Base-by-base conservation (phyloP, 2,113 vertebrate genomes). In the Oreotrochilus melanogaster region DNA sequence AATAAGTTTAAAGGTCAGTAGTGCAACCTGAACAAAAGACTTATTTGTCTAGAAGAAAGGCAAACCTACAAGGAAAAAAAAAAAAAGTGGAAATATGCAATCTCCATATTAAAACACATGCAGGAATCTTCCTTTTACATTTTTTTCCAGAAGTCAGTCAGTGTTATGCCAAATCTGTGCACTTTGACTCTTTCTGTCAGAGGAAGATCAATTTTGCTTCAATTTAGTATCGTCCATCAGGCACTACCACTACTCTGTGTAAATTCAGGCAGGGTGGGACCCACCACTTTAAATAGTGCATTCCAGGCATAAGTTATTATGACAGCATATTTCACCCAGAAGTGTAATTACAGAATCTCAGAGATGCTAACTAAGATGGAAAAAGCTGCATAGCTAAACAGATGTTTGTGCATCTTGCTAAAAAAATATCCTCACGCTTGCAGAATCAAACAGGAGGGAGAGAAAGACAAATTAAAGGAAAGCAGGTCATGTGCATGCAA, bases 341-440 rank as follows among this genome's bases (percentile, higher is more conserved):
- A 94, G 92, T 74, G 56, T 78, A 96, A 97, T 96, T 96, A 94
- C 89, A 94, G 85, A 53, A 90, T 78, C 88, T 86, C 74, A 93
- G 76, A 96, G 89, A 93, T 96, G 96, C 93, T 90, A 96, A 83
- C 62, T 92, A 96, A 94, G 94, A 95, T 75, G 43, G 23, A 80
- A 97, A 96, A 96, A 94, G 51, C 64, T 88, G 88, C 85, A 92
- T 11, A 94, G 69, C 88, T 93, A 95, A 97, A 97, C 95, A 94
- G 90, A 96, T 92, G 89, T 67, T 88, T 90, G 48, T 75, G 56
- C 60, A 89, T 91, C 88, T 90, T 87, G 82, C 76, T 95, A 92
- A 91, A 96, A 94, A 94, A 88, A 81, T n/a, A 76, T 84, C 83
- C 79, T 67, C 86, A 81, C 0, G 5, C 75, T 89, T 92, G 83